Evolutionary conservation across 2,797 vertebrate species (phyloP).

Genomic region (Acipenser ruthenus): DNA sequence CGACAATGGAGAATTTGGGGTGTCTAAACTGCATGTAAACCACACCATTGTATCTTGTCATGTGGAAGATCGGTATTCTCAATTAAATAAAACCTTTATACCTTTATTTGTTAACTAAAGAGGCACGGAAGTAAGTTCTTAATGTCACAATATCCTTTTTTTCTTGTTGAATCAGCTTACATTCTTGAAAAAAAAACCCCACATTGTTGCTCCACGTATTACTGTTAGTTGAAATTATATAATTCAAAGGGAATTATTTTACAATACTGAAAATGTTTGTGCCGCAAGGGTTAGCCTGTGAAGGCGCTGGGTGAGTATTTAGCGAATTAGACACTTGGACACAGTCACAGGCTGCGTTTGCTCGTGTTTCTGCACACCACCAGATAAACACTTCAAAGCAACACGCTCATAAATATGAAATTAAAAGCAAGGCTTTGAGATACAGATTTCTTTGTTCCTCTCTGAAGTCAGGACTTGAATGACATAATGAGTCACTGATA

Average conservation of each 20-base stretch:
- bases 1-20: too few relatives aligned
- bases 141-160: too few relatives aligned
- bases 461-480: constrained; percentile 72
- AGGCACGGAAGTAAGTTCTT: too few relatives aligned
- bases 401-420: constrained; percentile 76
- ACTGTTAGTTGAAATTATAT: too few relatives aligned
- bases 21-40: not conserved
- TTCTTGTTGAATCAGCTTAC: too few relatives aligned
- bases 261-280: not conserved
- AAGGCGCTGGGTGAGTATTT: constrained; percentile 47
- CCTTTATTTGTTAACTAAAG: too few relatives aligned
- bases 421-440: constrained; percentile 73
- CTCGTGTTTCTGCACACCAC: constrained; percentile 67
- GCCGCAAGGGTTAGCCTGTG: not conserved
- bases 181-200: too few relatives aligned
- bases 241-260: too few relatives aligned
- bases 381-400: constrained; percentile 84
- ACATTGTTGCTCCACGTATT: too few relatives aligned
- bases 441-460: constrained; percentile 77
- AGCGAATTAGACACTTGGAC: constrained; percentile 67
- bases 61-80: not conserved
- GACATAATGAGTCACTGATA: constrained; percentile 75
- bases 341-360: constrained; percentile 68
- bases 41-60: not conserved
- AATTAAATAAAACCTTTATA: not conserved